Conservation (phyloP, 1,140 invertebrate species). For the Rhopalosiphum maidis region DNA sequence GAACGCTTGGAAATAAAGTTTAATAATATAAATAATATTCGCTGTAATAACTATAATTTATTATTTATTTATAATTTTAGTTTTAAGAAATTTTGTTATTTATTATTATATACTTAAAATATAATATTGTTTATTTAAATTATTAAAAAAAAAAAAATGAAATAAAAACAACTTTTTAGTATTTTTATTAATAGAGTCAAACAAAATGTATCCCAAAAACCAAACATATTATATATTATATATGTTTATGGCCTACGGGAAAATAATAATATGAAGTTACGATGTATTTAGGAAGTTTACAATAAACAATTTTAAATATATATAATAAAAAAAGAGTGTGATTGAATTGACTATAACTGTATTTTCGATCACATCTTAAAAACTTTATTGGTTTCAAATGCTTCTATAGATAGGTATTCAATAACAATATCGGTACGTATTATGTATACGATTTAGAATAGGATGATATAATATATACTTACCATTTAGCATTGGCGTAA, state of each 20-base stretch:
- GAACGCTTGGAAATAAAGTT: neutral
- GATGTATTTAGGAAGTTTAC: neutral
- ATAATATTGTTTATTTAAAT: neutral
- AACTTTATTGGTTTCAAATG: too few relatives aligned
- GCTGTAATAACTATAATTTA: neutral
- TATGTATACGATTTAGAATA: too few relatives aligned
- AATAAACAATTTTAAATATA: too few relatives aligned
- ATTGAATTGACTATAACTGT: too few relatives aligned
- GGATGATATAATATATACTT: too few relatives aligned
- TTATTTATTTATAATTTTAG: slow-evolving; percentile 30
- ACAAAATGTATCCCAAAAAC: neutral
- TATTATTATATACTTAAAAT: neutral
- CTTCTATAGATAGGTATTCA: too few relatives aligned
- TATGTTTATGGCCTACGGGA: neutral
- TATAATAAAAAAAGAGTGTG: too few relatives aligned
- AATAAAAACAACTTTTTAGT: too few relatives aligned
- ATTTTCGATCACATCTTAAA: too few relatives aligned
- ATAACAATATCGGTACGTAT: too few relatives aligned
- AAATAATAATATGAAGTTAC: neutral
- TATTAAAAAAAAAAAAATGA: neutral
- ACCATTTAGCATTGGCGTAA: too few relatives aligned
- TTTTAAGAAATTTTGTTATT: neutral
- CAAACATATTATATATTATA: neutral
- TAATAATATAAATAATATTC: neutral
- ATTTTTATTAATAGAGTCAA: neutral